These are phyloP conservation scores for Xenus cinereus DNA, from an alignment of 2,113 vertebrate species.

Conservation along the genomic window DNA sequence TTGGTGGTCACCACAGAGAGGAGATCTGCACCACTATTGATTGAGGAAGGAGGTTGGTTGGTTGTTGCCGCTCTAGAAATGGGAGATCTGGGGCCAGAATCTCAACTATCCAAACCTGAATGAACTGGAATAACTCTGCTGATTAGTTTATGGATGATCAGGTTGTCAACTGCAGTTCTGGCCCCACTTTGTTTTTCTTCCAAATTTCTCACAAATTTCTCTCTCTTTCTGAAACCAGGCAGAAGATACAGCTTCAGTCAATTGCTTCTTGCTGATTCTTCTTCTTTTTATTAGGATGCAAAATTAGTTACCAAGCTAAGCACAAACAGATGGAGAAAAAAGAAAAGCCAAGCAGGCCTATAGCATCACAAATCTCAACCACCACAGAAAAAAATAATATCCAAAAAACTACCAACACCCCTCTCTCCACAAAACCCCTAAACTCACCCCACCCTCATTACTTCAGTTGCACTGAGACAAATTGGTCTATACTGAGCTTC, in stretches of 20 bases:
- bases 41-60: neutral
- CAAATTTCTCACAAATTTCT: neutral
- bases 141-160: neutral
- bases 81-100: neutral
- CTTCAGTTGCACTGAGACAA: neutral
- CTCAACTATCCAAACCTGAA: neutral
- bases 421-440: rapidly evolving
- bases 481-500: neutral
- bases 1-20: no score
- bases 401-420: rapidly evolving
- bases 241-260: neutral
- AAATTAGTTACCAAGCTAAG: neutral
- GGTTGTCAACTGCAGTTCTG: neutral
- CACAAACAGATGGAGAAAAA: neutral
- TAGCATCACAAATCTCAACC: neutral
- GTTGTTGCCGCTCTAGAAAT: neutral
- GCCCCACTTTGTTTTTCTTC: neutral
- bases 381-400: neutral
- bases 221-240: neutral
- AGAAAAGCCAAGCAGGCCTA: neutral
- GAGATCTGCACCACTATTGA: no score
- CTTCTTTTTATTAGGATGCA: neutral
- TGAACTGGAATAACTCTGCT: neutral
- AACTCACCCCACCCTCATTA: neutral
- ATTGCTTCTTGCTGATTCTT: neutral